Evolutionary conservation across 2,113 vertebrate species (phyloP).

Genomic region (Chauna torquata): DNA sequence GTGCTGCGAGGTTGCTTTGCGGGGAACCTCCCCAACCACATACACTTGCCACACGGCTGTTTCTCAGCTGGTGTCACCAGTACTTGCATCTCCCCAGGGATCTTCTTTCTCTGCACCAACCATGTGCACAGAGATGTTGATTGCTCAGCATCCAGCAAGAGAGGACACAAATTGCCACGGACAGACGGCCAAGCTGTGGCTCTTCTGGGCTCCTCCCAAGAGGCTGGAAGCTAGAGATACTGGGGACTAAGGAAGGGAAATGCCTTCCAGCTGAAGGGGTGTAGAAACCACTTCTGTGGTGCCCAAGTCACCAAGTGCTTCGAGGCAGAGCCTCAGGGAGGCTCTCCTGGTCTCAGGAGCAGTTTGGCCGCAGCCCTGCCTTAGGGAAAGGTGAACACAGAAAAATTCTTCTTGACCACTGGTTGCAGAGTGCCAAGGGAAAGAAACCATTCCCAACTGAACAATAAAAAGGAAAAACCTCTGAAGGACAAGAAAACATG

Average conservation of each 20-base stretch:
- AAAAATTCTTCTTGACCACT: background rate
- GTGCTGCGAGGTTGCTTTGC: background rate
- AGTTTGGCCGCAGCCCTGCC: background rate
- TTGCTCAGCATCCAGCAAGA: background rate
- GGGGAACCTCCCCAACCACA: background rate
- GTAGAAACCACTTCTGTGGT: background rate
- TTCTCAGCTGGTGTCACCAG: background rate
- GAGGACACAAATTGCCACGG: background rate
- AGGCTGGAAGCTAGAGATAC: background rate
- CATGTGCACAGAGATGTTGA: background rate
- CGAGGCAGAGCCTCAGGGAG: background rate
- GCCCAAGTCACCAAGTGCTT: background rate
- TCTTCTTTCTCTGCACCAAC: background rate
- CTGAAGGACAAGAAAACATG: background rate
- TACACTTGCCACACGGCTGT: fast-evolving
- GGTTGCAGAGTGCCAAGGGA: background rate
- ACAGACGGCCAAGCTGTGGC: background rate
- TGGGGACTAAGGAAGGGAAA: background rate
- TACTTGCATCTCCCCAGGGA: background rate
- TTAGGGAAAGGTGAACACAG: background rate
- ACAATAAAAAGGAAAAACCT: background rate
- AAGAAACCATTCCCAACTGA: background rate
- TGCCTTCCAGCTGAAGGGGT: background rate
- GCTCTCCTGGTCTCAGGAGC: background rate
- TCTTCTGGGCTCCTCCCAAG: background rate